Base-by-base conservation (phyloP, 1,140 invertebrate species). In the Zaprionus lachaisei region DNA sequence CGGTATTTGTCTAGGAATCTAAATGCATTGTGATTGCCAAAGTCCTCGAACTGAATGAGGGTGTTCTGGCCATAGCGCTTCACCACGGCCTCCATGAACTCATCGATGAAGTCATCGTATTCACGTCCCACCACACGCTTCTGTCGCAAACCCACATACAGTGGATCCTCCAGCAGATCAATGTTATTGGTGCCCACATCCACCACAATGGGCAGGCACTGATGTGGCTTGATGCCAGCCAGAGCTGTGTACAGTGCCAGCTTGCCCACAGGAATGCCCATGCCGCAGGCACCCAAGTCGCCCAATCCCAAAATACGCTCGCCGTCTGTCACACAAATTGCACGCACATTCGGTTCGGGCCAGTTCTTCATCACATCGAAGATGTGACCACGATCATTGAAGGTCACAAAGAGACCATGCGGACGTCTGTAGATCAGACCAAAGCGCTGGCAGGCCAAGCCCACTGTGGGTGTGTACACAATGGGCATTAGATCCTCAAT, bases 381-480 rank as follows among this genome's bases (percentile, higher is more conserved):
- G 79, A 99, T 95, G 91, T 99, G 97, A 31, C 98, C 98, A 84
- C 97, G 97, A 93, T 99, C 99, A 85, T 99, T 97, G 81, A 99
- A 98, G 0, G 98, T 99, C 60, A 99, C 96, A 90, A 98, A 99
- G 2, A 99, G 94, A 64, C 99, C 99, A 92, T 98, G 96, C 1
- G 99, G 98, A 93, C 98, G 95, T 61, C 98, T 95, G 92, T 98
- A 99, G 89, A 99, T 97, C 28, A 98, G 95, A 34, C 98, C 98
- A 92, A 99, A 99, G 84, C 98, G 97, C 93, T 99, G 98, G 93
- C 99, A 99, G 0, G 99, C 99, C 79, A 97, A 94, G 0, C 99
- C 99, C 12, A 99, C 99, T 6, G 98, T 99, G 1, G 99, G 99
- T 0, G 98, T 99, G 93, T 99, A 99, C 4, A 99, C 97, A 87